Evolutionary conservation across 1,140 invertebrate genomes (phyloP), one percentile per base, ranked within the genome.

Genomic region (Latrodectus geometricus): DNA sequence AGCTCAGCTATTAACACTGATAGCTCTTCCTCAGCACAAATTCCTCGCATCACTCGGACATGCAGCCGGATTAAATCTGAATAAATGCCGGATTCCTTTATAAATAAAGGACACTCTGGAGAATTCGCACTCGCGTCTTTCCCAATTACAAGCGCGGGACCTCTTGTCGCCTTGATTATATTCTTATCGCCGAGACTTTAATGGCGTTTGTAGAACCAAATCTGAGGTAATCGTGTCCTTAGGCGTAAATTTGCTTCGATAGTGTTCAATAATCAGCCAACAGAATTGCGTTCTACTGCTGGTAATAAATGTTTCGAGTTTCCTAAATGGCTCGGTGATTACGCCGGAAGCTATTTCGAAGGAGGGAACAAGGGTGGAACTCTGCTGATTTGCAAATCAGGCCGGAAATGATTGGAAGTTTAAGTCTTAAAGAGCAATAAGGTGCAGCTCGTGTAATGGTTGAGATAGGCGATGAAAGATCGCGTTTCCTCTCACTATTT

Each of bases 101-200:
- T 73, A 73, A 73, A 73, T 73, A 8, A 73, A 61, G 54, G 54
- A 61, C 17, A 17, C 11, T 61, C 35, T 61, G 54, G 54, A 11
- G 54, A 61, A 14, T 61, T 61, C 17, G 0, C 54, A 17, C 17
- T 17, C 2, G 11, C 17, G 54, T 17, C 17, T 61, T 48, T 49
- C 70, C 48, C 8, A 23, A 49, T 73, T 73, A 49, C 70, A 73
- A n/a, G 23, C 48, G 9, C 21, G 9, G 20, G 15, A 35, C 68
- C 11, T 61, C 54, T 15, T 69, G 35, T 73, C 70, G 12, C 70
- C 23, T 12, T 50, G 70, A 73, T 73, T 73, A 73, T 73, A 73
- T 50, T 50, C 70, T 73, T 73, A 73, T 73, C 70, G 23, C 48
- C 23, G 11, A n/a, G n/a, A n/a, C 70, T 73, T 73, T 73, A 49